phyloP scores from a whole-genome alignment of 64 coral and sea anemone genomes.

The Porites lutea region DNA sequence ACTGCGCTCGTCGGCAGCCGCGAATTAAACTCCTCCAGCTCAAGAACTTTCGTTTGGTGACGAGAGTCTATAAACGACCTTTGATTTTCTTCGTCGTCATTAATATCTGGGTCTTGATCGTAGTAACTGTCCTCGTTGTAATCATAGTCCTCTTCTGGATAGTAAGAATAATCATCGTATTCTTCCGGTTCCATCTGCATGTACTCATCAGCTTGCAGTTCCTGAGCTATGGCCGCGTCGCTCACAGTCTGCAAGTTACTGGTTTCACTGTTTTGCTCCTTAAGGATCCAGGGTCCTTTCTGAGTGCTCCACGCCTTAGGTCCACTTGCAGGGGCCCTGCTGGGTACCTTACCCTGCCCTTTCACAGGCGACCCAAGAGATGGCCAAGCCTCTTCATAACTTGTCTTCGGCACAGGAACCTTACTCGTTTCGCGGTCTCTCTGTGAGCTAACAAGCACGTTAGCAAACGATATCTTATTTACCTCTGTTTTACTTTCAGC shows the following conservation, averaged over 20 bases:
- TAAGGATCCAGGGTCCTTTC: neutral
- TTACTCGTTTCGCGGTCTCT: neutral
- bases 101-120: neutral
- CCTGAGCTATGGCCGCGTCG: neutral
- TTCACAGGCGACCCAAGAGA: neutral
- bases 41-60: neutral
- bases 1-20: neutral
- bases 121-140: neutral
- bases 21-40: neutral
- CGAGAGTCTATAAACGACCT: neutral
- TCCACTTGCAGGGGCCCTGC: neutral
- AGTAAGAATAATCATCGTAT: neutral
- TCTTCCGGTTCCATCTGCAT: neutral
- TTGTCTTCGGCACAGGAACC: neutral
- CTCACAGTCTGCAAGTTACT: neutral
- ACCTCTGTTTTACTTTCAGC: neutral
- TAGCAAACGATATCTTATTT: neutral
- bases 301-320: neutral
- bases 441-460: neutral
- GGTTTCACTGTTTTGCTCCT: neutral
- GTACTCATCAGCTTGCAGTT: conserved; percentile 31
- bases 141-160: neutral
- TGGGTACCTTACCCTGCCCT: neutral
- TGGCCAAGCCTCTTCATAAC: conserved; percentile 26
- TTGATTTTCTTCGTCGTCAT: neutral